Conservation (phyloP, 2,888 invertebrate genomes). For the Drosophila acutilabella region DNA sequence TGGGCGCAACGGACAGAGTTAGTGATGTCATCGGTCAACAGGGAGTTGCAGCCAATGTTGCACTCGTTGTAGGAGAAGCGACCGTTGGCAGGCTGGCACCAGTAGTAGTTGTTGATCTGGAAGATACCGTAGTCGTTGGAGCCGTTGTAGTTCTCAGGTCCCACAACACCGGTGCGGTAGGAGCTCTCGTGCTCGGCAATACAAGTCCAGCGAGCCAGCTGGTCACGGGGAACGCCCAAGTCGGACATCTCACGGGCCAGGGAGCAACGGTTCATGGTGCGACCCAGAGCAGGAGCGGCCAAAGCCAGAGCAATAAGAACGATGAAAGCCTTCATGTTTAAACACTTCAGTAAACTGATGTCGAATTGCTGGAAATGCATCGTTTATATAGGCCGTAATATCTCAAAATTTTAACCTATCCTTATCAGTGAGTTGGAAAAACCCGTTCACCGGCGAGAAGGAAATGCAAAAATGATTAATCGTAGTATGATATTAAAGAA, state of each 20-base stretch:
- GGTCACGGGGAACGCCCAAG: conserved; percentile 67
- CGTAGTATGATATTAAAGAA: not conserved
- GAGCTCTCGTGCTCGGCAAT: conserved; percentile 77
- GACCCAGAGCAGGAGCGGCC: conserved; percentile 62
- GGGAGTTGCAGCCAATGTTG: conserved; percentile 61
- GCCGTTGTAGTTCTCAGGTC: conserved; percentile 85
- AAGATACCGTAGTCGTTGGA: conserved; percentile 84
- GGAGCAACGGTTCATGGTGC: conserved; percentile 67
- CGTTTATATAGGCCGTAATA: conserved; percentile 45
- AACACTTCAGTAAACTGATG: conserved; percentile 48
- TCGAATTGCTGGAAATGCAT: not conserved
- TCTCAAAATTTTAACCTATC: not conserved
- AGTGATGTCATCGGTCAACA: conserved; percentile 29
- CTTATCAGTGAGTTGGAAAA: not conserved
- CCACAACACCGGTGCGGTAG: conserved; percentile 85
- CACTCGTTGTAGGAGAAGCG: conserved; percentile 79
- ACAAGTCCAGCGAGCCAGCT: conserved; percentile 75
- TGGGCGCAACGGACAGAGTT: conserved; percentile 67
- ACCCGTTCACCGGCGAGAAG: not conserved
- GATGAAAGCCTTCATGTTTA: conserved; percentile 58
- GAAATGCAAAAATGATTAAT: not conserved
- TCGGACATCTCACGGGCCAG: conserved; percentile 73
- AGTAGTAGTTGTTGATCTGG: conserved; percentile 83
- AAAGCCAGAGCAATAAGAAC: conserved; percentile 60
- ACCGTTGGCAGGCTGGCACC: conserved; percentile 77